phyloP scores from a whole-genome alignment of 2,888 invertebrate genomes.

The Hemistola chrysoprasaria region DNA sequence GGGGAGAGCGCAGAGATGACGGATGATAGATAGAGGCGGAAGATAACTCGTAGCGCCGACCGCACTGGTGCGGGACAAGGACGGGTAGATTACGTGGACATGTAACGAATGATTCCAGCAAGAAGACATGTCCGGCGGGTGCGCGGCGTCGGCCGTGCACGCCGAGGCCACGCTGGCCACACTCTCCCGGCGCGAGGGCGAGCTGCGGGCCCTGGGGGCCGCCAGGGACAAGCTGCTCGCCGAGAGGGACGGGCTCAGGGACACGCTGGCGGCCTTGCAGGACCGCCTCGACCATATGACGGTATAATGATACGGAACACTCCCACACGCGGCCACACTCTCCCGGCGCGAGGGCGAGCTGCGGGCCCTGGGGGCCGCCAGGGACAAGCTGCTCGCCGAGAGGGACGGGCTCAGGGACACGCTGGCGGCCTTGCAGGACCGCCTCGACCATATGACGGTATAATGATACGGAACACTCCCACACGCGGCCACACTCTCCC shows the following conservation, averaged over 20 bases:
- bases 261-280: slow-evolving; percentile 30
- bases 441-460: too few species aligned
- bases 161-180: slow-evolving; percentile 53
- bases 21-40: too few species aligned
- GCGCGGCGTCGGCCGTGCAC: slow-evolving; percentile 30
- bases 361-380: slow-evolving; percentile 37
- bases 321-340: slow-evolving; percentile 43
- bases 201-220: slow-evolving; percentile 42
- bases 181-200: slow-evolving; percentile 52
- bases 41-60: too few species aligned
- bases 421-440: slow-evolving; percentile 29
- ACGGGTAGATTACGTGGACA: too few species aligned
- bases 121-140: slow-evolving; percentile 31
- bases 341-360: slow-evolving; percentile 54
- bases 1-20: too few species aligned
- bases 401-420: slow-evolving; percentile 12
- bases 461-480: too few species aligned
- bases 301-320: too few species aligned
- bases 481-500: slow-evolving; percentile 44
- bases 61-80: too few species aligned
- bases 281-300: not conserved
- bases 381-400: slow-evolving; percentile 27
- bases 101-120: slow-evolving; percentile 33
- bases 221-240: slow-evolving; percentile 31
- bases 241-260: slow-evolving; percentile 5